A percentile compares a stretch with the other conserved stretches of the same genome.
phyloP scores from a whole-genome alignment of 2,113 vertebrate genomes.

The Anolis sagrei region DNA sequence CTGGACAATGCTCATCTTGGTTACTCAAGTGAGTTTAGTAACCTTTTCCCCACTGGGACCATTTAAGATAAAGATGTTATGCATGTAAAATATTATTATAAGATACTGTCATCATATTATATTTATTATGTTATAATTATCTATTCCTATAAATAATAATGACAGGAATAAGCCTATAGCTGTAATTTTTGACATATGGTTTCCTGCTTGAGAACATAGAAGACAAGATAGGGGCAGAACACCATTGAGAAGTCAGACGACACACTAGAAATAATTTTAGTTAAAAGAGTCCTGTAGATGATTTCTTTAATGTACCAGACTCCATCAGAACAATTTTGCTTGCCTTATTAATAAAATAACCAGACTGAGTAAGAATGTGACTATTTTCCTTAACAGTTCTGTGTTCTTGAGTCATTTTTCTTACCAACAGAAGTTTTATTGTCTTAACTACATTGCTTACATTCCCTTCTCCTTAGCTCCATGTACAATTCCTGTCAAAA shows the following conservation, averaged over 20 bases:
- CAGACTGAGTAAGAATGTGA: neutral
- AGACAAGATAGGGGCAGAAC: neutral
- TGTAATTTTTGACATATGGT: neutral
- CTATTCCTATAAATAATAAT: neutral
- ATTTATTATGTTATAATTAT: neutral
- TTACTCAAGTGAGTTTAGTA: neutral
- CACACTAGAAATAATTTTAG: neutral
- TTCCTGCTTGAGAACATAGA: neutral
- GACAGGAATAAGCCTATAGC: neutral
- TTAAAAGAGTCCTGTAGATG: no score
- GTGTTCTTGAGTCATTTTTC: slow-evolving; percentile 1
- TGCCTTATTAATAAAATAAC: neutral
- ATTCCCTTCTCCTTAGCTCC: slow-evolving; percentile 75
- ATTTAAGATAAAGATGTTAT: neutral
- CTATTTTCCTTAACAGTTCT: neutral
- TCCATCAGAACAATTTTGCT: neutral
- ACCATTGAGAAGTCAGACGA: neutral
- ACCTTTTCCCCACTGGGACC: neutral
- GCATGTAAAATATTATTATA: neutral
- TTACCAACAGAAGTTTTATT: neutral
- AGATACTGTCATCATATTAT: no score
- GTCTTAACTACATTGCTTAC: neutral
- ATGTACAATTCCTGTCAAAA: slow-evolving; percentile 82
- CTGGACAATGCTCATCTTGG: neutral
- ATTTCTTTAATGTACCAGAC: neutral